Base-by-base conservation (phyloP, 2,113 vertebrate genomes). In the Eubucco bourcierii region DNA sequence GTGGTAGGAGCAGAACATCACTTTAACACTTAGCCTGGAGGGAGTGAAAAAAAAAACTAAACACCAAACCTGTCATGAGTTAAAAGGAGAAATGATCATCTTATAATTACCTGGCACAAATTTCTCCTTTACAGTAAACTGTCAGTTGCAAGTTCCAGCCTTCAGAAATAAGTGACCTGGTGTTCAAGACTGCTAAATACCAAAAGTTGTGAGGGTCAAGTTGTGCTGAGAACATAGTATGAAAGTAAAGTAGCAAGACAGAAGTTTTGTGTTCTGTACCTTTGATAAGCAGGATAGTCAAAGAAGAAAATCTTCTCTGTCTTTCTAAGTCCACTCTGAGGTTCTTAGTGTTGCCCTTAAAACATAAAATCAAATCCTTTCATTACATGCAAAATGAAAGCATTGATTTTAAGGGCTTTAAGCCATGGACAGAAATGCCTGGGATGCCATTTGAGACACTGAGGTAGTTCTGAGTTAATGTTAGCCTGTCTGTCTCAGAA, bases 11-110 rank as follows among this genome's bases (percentile, higher is more conserved):
- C 63, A 92, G 88, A 90, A 67, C 41, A 87, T 33, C 80, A 58
- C 94, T 90, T 87, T 68, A 96, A 85, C 91, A 80, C 94, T 88
- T 95, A 75, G 67, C 92, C 91, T 94, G 65, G 87, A 90, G 91
- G 3, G 85, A 94, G 46, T 9, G 85, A 83, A 84, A 81, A 80
- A 92, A 86, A 86, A 18, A 24, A 21, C 5, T 12, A 60, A 60
- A 23, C 19, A 23, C 7, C 34, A 21, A 2, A 24, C 41, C 41
- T 3, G 7, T 64, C 0, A 2, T 39, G 71, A 91, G 72, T 75
- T 88, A 76, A 89, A 92, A 94, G 67, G 44, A 82, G 44, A 59
- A 87, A 55, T 44, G 28, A 60, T 66, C 59, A 59, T 61, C 34
- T 60, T 10, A 12, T 90, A 72, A 70, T 83, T 96, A 55, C 58